phyloP scores from a whole-genome alignment of 2,113 vertebrate species.

The Leptodactylus fuscus region DNA sequence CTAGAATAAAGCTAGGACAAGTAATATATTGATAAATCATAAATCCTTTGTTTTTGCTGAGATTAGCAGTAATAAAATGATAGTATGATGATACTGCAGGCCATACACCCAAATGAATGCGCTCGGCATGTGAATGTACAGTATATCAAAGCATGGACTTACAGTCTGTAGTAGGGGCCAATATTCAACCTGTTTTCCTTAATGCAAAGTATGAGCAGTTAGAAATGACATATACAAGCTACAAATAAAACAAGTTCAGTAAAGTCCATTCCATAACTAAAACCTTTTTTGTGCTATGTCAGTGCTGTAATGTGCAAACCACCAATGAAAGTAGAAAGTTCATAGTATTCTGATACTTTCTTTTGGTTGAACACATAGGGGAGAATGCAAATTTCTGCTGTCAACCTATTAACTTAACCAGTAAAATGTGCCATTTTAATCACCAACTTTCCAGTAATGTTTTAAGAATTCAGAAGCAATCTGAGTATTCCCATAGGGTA shows the following conservation, averaged over 20 bases:
- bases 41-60: no score
- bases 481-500: neutral
- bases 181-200: neutral
- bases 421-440: neutral
- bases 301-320: neutral
- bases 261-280: no score
- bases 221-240: no score
- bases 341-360: neutral
- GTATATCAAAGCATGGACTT: neutral
- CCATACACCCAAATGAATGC: neutral
- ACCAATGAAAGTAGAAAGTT: neutral
- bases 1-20: no score
- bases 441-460: neutral
- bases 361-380: neutral
- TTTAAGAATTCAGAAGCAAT: neutral
- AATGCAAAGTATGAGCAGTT: neutral
- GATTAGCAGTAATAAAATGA: no score
- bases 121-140: neutral
- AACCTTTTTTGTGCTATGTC: no score
- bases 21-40: no score
- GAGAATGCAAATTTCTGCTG: neutral
- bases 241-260: no score
- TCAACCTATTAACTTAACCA: neutral
- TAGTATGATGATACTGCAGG: neutral
- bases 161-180: neutral